A percentile compares a stretch with the other conserved stretches of the same genome.
Conservation (phyloP, 2,113 vertebrate genomes). For the Rostratula benghalensis region DNA sequence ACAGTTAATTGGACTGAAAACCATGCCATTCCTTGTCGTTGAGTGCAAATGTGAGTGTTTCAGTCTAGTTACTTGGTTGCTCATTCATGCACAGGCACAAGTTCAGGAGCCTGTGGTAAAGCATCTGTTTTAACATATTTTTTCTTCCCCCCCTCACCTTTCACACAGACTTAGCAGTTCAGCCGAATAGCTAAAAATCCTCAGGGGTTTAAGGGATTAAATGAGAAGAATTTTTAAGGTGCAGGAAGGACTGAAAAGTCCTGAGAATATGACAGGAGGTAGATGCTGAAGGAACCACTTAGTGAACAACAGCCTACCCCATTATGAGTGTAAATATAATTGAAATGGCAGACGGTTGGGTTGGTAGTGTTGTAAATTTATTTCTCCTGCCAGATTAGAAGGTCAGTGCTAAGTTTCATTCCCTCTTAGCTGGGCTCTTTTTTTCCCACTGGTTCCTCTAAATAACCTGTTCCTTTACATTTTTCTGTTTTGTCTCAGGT, state of each 20-base stretch:
- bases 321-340: background rate
- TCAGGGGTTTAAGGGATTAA: constrained; percentile 42
- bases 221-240: background rate
- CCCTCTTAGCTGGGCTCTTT: background rate
- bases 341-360: background rate
- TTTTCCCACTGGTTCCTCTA: background rate
- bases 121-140: background rate
- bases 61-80: background rate
- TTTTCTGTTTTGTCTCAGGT: constrained; percentile 64
- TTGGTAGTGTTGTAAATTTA: background rate
- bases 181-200: constrained; percentile 35
- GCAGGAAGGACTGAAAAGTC: background rate
- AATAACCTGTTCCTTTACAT: background rate
- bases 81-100: background rate
- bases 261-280: background rate
- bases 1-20: background rate
- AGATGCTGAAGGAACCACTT: background rate
- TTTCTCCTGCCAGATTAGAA: background rate
- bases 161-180: background rate
- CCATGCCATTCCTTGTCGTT: background rate
- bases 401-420: background rate
- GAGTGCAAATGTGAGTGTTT: background rate
- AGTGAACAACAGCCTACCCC: background rate
- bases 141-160: background rate
- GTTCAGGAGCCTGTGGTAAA: background rate